Percentiles rank a stretch among this genome's conserved stretches.
These are phyloP conservation scores for Crotalus adamanteus DNA, from an alignment of 2,797 vertebrate species.

Conservation along the genomic window DNA sequence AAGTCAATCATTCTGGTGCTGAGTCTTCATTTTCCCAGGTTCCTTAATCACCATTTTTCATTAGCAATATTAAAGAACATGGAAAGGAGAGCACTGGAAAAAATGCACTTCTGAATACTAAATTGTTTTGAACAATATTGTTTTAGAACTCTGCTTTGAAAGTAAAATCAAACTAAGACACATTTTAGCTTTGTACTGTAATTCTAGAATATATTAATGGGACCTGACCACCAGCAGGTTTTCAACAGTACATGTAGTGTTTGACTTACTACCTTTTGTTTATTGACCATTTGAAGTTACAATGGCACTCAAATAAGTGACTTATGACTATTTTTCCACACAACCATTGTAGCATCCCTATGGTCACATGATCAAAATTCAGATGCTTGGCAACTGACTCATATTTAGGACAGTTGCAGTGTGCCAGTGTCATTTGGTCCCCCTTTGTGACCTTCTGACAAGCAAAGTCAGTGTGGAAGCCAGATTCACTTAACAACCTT, in stretches of 20 bases:
- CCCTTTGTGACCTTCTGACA: not conserved
- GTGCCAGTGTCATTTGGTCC: not conserved
- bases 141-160: not conserved
- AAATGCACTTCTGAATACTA: not conserved
- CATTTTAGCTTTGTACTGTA: not conserved
- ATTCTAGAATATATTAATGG: not conserved
- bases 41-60: not conserved
- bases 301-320: not conserved
- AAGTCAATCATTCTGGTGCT: accelerated
- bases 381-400: not conserved
- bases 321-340: not conserved
- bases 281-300: not conserved
- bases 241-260: not conserved
- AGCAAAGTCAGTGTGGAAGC: not conserved
- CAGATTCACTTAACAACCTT: not conserved
- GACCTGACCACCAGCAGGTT: not conserved
- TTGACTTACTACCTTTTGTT: not conserved
- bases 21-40: not conserved
- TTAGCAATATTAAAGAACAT: not conserved
- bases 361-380: not conserved
- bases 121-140: not conserved
- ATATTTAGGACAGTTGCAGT: not conserved
- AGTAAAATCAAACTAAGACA: not conserved
- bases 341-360: not conserved
- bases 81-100: not conserved